Percentiles rank a stretch among this genome's conserved stretches.
Evolutionary conservation across 2,797 vertebrate genomes (phyloP).

Genomic region (Scomberomorus guttatus): DNA sequence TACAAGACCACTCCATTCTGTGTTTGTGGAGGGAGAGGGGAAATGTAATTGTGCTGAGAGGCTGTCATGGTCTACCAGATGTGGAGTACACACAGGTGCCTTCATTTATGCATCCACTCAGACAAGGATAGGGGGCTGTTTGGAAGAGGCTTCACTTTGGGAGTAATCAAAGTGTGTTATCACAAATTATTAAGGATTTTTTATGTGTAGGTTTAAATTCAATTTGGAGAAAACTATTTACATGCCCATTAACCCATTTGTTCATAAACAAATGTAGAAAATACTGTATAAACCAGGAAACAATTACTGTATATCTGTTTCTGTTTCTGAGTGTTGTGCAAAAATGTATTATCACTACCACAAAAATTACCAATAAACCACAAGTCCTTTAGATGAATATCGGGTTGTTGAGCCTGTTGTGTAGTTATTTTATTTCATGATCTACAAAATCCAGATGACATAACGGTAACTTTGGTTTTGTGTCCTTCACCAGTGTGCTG

Average conservation of each 20-base stretch:
- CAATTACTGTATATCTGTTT: no score
- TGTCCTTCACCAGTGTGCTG: no score
- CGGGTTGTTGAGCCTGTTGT: no score
- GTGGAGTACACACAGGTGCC: background rate
- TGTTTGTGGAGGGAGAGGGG: slow-evolving; percentile 47
- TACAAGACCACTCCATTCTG: slow-evolving; percentile 44
- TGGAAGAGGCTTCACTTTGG: background rate
- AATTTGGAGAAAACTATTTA: background rate
- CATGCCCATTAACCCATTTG: background rate
- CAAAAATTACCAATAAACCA: no score
- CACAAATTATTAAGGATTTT: background rate
- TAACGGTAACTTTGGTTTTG: no score
- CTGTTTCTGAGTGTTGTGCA: no score
- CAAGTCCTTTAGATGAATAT: no score
- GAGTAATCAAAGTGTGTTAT: background rate
- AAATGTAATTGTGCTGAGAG: slow-evolving; percentile 69
- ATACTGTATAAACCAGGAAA: no score
- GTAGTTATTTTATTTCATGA: no score
- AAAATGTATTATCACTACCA: no score
- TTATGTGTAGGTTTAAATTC: background rate
- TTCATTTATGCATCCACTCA: background rate
- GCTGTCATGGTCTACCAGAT: slow-evolving; percentile 43
- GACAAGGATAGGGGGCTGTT: background rate
- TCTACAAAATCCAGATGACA: no score
- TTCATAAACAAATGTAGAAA: no score